Evolutionary conservation across 2,113 vertebrate genomes (phyloP), one percentile per base, ranked within the genome.

Genomic region (Indicator indicator): DNA sequence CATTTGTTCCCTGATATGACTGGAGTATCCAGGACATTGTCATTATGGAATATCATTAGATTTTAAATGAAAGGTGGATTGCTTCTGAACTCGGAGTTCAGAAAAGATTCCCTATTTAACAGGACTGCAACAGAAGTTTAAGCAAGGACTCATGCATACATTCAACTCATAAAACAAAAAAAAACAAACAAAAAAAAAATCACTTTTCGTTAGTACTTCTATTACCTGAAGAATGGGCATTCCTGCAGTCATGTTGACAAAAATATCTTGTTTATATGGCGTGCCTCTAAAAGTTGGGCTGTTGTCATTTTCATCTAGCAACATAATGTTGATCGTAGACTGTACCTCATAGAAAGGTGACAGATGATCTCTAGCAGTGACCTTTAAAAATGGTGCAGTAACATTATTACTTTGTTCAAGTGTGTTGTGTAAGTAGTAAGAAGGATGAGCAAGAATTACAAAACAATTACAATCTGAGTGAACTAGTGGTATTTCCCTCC

Each of bases 251-350:
- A 98, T 98, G 83, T 98, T 96, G 69, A 5, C 59, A 83, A 96
- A 97, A 84, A 98, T 94, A 15, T 96, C 90, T 6, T 67, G 95
- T 40, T 96, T 88, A 2, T 98, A 98, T 10, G 13, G 50, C 2
- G 46, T 54, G 8, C n/a, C 84, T 89, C 52, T 92, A 56, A 98
- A 98, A 27, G 19, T 18, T 19, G 98, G 98, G 74, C 78, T 97
- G 97, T 98, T 98, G 93, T 98, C 98, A 26, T 98, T 98, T 90
- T 97, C 98, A 75, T 98, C 98, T 27, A 97, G 85, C 67, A 98
- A 86, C 68, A 65, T 30, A 33, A 98, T 62, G 17, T 32, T 96
- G 83, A 98, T 97, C 15, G 33, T 6, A 27, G 86, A 96, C 9
- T 1, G 5, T 19, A 3, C 67, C 27, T 28, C 32, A 6, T 21